phyloP scores from a whole-genome alignment of 1,140 invertebrate genomes.

The Nomia melanderi region DNA sequence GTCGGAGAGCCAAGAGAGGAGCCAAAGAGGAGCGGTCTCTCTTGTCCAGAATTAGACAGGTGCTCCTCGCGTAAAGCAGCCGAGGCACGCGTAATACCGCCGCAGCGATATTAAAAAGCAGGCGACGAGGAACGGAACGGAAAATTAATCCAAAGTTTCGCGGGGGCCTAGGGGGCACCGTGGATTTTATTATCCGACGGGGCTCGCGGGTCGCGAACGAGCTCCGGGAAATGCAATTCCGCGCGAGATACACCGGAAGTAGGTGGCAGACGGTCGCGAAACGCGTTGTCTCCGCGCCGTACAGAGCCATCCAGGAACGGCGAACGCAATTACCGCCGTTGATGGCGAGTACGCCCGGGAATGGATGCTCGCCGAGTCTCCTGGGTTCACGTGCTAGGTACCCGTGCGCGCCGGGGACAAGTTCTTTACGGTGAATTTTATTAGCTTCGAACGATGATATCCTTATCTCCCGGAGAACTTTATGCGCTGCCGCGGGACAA shows the following conservation, averaged over 20 bases:
- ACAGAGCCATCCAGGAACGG: not conserved
- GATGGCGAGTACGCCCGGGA: not conserved
- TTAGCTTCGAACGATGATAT: no score
- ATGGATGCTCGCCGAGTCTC: not conserved
- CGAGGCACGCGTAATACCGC: not conserved
- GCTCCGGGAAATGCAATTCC: slow-evolving; percentile 2
- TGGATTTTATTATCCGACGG: not conserved
- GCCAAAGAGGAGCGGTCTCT: no score
- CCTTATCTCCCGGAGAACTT: no score
- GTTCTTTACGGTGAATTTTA: not conserved
- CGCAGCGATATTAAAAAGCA: slow-evolving; percentile 4
- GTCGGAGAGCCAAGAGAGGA: no score
- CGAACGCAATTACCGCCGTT: not conserved
- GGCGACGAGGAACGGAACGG: not conserved
- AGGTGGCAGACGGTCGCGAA: not conserved
- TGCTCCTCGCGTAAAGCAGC: no score
- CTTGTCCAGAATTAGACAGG: not conserved
- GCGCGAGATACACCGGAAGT: not conserved
- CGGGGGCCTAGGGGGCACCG: not conserved
- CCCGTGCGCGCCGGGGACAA: not conserved
- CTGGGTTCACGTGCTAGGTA: no score
- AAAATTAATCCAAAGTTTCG: not conserved
- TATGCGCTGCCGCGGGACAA: no score
- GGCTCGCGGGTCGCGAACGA: not conserved
- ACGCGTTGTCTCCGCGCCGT: not conserved